Percentiles rank a stretch among this genome's conserved stretches.
Evolutionary conservation across 2,888 invertebrate species (phyloP).

Genomic region (Dryobotodes eremita): DNA sequence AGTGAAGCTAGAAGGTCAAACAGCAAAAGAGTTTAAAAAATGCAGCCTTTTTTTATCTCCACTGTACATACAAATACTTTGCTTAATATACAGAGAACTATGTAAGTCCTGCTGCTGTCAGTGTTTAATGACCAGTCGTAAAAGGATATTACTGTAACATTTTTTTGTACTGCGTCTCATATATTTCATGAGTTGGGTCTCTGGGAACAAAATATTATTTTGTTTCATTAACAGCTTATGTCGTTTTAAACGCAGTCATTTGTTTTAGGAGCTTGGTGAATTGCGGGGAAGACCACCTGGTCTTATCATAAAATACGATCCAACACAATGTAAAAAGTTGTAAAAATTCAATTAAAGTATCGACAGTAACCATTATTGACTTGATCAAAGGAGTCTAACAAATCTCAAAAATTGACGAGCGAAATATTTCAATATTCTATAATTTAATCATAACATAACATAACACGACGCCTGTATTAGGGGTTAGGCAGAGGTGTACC

Average conservation of each 20-base stretch:
- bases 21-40: background rate
- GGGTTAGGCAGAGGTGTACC: too few species aligned
- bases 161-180: constrained; percentile 72
- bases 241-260: constrained; percentile 44
- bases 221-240: constrained; percentile 48
- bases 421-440: background rate
- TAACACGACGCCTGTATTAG: too few species aligned
- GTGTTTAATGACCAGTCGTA: constrained; percentile 81
- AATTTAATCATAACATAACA: too few species aligned
- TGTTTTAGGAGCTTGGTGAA: constrained; percentile 27
- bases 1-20: background rate
- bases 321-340: background rate
- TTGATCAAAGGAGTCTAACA: constrained; percentile 22
- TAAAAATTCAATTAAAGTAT: background rate
- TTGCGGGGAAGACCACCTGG: background rate
- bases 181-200: constrained; percentile 60
- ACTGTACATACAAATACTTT: constrained; percentile 46
- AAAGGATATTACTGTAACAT: constrained; percentile 77
- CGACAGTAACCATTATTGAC: background rate
- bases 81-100: constrained; percentile 54
- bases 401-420: constrained; percentile 18
- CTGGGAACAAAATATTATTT: constrained; percentile 44
- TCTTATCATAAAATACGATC: background rate
- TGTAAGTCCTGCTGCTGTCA: constrained; percentile 75
- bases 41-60: background rate